Percentiles rank a stretch among this genome's conserved stretches.
Evolutionary conservation across 1,140 invertebrate genomes (phyloP).

Genomic region (Mactra quadrangularis): DNA sequence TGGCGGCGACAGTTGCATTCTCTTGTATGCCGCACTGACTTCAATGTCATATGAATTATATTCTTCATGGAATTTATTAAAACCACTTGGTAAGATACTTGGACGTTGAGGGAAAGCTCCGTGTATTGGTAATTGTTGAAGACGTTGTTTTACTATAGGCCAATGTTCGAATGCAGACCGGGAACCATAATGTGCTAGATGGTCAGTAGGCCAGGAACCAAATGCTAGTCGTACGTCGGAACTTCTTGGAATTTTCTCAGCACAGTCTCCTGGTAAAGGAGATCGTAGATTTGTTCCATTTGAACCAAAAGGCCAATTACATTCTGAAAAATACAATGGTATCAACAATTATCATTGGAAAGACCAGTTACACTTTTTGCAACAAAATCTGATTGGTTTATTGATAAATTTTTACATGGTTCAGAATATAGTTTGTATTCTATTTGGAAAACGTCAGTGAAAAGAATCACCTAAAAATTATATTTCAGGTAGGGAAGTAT

Average conservation of each 20-base stretch:
- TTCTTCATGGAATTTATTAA: background rate
- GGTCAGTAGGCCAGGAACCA: conserved; percentile 6
- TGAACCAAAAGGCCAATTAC: too few relatives aligned
- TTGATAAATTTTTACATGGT: background rate
- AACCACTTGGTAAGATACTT: conserved; percentile 1
- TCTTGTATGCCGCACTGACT: background rate
- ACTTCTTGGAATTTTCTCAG: conserved; percentile 2
- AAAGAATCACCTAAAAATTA: too few relatives aligned
- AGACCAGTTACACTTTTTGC: background rate
- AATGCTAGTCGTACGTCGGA: too few relatives aligned
- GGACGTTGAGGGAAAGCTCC: conserved; percentile 17
- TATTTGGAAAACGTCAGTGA: too few relatives aligned
- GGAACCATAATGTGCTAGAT: too few relatives aligned
- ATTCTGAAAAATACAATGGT: too few relatives aligned
- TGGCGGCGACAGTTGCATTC: background rate
- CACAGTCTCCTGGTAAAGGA: conserved; percentile 17
- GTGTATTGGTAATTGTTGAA: background rate
- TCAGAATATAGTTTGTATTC: too few relatives aligned
- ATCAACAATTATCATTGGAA: background rate
- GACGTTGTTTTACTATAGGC: conserved; percentile 23
- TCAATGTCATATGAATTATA: background rate
- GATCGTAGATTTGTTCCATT: background rate
- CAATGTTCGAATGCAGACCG: conserved; percentile 41
- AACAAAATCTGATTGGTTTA: background rate
- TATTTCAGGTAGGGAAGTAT: too few relatives aligned